Evolutionary conservation across 2,797 vertebrate species (phyloP).

Genomic region (Myotis daubentonii): DNA sequence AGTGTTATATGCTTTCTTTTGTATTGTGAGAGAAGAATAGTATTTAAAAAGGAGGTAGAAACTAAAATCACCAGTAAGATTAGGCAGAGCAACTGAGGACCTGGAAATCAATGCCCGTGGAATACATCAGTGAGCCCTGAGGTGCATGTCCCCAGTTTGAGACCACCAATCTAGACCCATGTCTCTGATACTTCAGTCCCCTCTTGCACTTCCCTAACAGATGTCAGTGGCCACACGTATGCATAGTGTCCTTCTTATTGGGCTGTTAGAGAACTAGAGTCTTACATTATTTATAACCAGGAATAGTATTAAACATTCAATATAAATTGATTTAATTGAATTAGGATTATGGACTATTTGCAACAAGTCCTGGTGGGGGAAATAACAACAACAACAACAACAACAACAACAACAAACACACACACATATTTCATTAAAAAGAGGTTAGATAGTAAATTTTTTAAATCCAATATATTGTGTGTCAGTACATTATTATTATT

Average conservation of each 20-base stretch:
- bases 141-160: neutral
- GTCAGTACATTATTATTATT: neutral
- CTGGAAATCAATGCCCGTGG: neutral
- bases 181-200: neutral
- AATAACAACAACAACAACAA: neutral
- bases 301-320: constrained; percentile 3
- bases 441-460: neutral
- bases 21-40: neutral
- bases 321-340: neutral
- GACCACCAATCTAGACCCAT: neutral
- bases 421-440: neutral
- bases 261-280: neutral
- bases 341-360: neutral
- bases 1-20: neutral
- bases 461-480: neutral
- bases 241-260: neutral
- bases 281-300: neutral
- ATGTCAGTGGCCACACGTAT: neutral
- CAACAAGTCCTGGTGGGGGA: neutral
- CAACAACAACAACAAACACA: neutral
- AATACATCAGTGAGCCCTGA: neutral
- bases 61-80: neutral
- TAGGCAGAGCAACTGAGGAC: neutral
- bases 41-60: neutral
- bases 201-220: neutral